A percentile compares a stretch with the other conserved stretches of the same genome.
Evolutionary conservation across 2,113 vertebrate genomes (phyloP).

Genomic region (Romanogobio albipinnatus): DNA sequence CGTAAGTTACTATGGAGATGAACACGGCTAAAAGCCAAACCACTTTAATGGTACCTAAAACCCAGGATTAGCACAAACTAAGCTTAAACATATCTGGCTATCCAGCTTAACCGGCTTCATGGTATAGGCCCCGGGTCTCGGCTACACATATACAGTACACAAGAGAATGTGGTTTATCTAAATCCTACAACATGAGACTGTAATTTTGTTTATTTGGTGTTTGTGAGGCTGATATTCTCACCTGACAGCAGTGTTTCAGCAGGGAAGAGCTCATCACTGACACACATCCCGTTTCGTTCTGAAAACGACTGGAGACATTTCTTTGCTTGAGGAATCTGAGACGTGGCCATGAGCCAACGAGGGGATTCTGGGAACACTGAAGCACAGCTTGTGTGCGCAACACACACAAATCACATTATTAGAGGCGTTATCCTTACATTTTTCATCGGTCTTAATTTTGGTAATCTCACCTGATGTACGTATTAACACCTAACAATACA

Average conservation of each 20-base stretch:
- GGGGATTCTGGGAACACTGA: constrained; percentile 85
- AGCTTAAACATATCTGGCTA: too few species aligned
- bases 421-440: too few species aligned
- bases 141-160: neutral
- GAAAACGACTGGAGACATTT: constrained; percentile 76
- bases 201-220: too few species aligned
- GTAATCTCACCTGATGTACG: too few species aligned
- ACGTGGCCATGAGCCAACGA: constrained; percentile 87
- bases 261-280: constrained; percentile 66
- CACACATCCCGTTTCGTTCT: constrained; percentile 63
- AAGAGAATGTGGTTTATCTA: neutral
- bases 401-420: neutral
- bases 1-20: too few species aligned
- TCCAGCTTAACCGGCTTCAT: too few species aligned
- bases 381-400: constrained; percentile 70
- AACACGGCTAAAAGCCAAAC: too few species aligned
- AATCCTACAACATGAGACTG: neutral
- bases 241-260: constrained; percentile 73
- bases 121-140: too few species aligned
- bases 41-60: too few species aligned
- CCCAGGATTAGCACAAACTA: too few species aligned
- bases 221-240: constrained; percentile 45
- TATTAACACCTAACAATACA: too few species aligned
- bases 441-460: too few species aligned
- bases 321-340: constrained; percentile 77